Percentiles rank a stretch among this genome's conserved stretches.
Conservation (phyloP, 2,797 vertebrate genomes). For the Cyclopterus lumpus region DNA sequence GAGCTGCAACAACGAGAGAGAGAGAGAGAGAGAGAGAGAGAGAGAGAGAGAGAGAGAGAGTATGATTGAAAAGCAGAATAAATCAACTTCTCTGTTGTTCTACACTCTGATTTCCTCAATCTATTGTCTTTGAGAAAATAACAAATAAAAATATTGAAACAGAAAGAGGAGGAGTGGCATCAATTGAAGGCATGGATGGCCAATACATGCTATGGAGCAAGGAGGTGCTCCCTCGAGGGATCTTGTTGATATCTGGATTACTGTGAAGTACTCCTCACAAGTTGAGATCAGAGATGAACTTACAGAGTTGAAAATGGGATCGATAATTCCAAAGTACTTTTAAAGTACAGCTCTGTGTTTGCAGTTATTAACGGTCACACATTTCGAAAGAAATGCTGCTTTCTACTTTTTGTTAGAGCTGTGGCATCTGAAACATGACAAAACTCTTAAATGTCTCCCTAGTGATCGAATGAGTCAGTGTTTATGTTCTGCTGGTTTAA, state of each 20-base stretch:
- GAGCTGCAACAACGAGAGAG: conserved; percentile 23
- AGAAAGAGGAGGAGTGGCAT: not conserved
- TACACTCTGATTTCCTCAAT: not conserved
- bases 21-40: not conserved
- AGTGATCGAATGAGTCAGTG: not conserved
- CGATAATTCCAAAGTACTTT: conserved; percentile 1
- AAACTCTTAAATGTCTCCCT: conserved; percentile 17
- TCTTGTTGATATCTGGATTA: not conserved
- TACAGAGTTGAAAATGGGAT: not conserved
- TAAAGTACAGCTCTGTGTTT: not conserved
- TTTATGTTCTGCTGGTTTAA: not conserved
- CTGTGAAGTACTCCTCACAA: not conserved
- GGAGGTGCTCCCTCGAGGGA: not conserved
- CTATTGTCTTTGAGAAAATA: not conserved
- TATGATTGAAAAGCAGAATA: not conserved
- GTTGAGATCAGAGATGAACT: not conserved
- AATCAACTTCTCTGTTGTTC: not conserved
- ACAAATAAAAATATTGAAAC: not conserved
- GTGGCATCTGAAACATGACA: conserved; percentile 24
- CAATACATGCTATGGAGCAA: not conserved
- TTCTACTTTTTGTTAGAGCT: not conserved
- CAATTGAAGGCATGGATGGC: not conserved
- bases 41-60: not conserved
- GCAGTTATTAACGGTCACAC: not conserved
- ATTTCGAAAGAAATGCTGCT: not conserved